Percentiles rank a stretch among this genome's conserved stretches.
phyloP scores from a whole-genome alignment of 2,113 vertebrate species.

The Prunella himalayana region DNA sequence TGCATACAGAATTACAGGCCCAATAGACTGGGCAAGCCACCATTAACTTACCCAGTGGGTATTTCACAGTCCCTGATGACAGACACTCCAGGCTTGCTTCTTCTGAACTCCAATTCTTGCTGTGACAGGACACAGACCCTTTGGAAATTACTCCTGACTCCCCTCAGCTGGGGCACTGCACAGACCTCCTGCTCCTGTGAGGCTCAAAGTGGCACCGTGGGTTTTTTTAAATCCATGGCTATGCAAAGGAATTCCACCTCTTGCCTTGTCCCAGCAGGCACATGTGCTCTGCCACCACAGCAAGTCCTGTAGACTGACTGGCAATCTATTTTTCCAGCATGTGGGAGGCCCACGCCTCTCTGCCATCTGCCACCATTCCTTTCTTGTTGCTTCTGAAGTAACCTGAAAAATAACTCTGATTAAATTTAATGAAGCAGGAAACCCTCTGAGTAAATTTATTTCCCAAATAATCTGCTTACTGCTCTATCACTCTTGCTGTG shows the following conservation, averaged over 20 bases:
- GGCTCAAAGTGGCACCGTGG: not conserved
- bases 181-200: accelerated
- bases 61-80: not conserved
- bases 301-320: not conserved
- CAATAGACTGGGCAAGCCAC: not conserved
- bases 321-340: not conserved
- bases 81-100: accelerated
- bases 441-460: not conserved
- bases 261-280: not conserved
- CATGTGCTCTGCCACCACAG: not conserved
- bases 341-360: not conserved
- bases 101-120: not conserved
- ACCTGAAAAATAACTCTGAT: not conserved
- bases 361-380: constrained; percentile 2
- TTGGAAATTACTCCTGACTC: not conserved
- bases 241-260: not conserved
- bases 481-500: not conserved
- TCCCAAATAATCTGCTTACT: not conserved
- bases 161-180: not conserved
- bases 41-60: not conserved
- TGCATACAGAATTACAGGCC: not conserved
- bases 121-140: not conserved
- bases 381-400: not conserved
- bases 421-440: not conserved
- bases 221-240: not conserved